Evolutionary conservation across 2,113 vertebrate genomes (phyloP).

Genomic region (Bambusicola thoracicus): DNA sequence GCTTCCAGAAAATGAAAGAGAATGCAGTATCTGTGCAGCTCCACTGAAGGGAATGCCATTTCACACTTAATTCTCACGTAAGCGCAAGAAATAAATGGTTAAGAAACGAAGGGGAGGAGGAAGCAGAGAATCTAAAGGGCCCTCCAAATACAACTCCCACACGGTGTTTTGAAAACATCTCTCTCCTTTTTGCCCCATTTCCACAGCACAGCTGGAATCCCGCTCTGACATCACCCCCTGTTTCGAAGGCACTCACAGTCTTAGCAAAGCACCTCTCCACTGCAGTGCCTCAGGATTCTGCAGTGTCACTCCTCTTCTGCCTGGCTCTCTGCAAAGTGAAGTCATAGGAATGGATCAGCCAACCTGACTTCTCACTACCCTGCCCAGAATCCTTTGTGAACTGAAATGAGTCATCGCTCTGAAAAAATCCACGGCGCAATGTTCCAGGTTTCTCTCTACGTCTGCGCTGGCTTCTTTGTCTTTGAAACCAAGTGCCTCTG

Average conservation of each 20-base stretch:
- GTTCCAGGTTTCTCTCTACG: conserved; percentile 71
- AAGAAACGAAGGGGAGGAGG: conserved; percentile 44
- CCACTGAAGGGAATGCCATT: conserved; percentile 25
- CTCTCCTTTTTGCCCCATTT: conserved; percentile 46
- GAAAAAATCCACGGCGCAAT: conserved; percentile 69
- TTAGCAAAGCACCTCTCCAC: conserved; percentile 67
- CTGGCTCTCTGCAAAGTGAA: conserved; percentile 82
- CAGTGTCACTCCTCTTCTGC: conserved; percentile 76
- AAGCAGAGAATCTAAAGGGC: conserved; percentile 25
- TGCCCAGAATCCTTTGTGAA: conserved; percentile 84
- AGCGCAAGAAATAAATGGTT: conserved; percentile 45
- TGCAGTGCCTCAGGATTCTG: conserved; percentile 77
- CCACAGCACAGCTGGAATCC: conserved; percentile 25
- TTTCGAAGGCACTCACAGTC: conserved; percentile 49
- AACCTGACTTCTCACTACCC: conserved; percentile 79
- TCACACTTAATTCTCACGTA: conserved; percentile 25
- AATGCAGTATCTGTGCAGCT: neutral
- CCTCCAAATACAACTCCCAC: conserved; percentile 61
- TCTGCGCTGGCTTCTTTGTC: conserved; percentile 74
- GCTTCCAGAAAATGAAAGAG: neutral
- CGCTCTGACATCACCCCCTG: conserved; percentile 40
- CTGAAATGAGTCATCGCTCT: conserved; percentile 80
- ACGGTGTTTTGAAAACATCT: conserved; percentile 21
- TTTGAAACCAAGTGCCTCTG: conserved; percentile 60
- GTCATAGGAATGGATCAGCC: conserved; percentile 78